Evolutionary conservation across 2,797 vertebrate genomes (phyloP), one percentile per base, ranked within the genome.

Genomic region (Crocidura indochinensis): DNA sequence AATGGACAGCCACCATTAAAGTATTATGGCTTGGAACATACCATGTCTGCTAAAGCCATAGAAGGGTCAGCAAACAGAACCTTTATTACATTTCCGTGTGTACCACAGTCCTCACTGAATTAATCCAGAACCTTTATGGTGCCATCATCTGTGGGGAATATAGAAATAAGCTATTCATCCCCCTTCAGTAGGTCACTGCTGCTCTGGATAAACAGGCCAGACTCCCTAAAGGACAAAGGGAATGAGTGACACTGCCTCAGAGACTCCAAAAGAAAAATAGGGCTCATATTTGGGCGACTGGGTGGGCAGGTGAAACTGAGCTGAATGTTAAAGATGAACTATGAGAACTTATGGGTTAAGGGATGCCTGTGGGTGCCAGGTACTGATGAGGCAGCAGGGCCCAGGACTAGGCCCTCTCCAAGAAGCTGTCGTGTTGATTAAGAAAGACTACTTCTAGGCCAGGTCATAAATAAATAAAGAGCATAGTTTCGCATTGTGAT

Each of bases 401-500:
- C 56, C 56, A 20, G 56, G 73, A 6, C 68, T 31, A 20, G 49
- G 84, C 17, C 74, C 46, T 73, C 86, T 68, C 86, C 19, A 53
- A 68, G 38, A 53, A 72, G 78, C 62, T 56, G 20, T 11, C 65
- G 22, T 76, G 88, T 74, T 64, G 81, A 83, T 67, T 38, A 17
- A 60, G 69, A 87, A 83, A 86, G 81, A 29, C 49, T 56, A 4
- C 69, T 67, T 31, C 49, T 1, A 29, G 65, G 31, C 62, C 15
- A 80, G 29, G 24, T 22, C 22, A 60, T 69, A 22, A 51, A n/a
- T 19, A 24, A 80, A 67, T 20, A 60, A 31, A 82, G 64, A 78
- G 44, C 84, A 44, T 78, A 77, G 73, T 76, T 85, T 76, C 84
- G 8, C 2, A 71, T 82, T 78, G 2, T 4, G 82, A 91, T 79